Base-by-base conservation (phyloP, 2,797 vertebrate genomes). In the Todus mexicanus region DNA sequence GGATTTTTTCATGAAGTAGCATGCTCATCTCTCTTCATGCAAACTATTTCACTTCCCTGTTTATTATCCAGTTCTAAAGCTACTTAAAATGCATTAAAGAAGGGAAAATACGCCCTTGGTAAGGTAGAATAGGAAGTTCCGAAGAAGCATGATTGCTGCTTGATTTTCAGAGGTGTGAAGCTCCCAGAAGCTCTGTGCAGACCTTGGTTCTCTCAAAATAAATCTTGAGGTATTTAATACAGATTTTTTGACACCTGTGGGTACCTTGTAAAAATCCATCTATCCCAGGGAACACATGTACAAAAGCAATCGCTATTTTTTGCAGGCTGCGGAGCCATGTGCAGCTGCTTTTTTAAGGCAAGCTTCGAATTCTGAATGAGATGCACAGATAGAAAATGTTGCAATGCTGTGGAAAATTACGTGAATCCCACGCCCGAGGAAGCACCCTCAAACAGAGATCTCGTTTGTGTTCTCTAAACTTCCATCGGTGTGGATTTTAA, bases 321-420 rank as follows among this genome's bases (percentile, higher is more conserved):
- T 91, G 75, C 18, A 89, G 54, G 71, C 71, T 74, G 33, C 9
- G 51, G 2, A 19, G 64, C 60, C 72, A 91, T 20, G 31, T 84
- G 70, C 29, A 70, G 47, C 26, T 63, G 79, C 76, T 93, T 95
- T 74, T 87, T 90, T 90, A 91, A 92, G 78, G 42, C 35, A 89
- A 92, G 77, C 76, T 88, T 87, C 87, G 53, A 95, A 92, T 76
- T 75, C 68, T 37, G 77, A 96, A 81, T 79, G 89, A 94, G 91
- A 96, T 75, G 64, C 60, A 69, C 27, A 18, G 70, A 90, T 38
- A 94, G 83, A 94, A 95, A 94, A 94, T 40, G 37, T 95, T 90
- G 84, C 56, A 89, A 79, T 54, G 66, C 63, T 69, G 53, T 89
- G 60, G 61, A 61, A 89, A 90, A 86, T 86, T 92, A 92, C 70